Conservation (phyloP, 2,888 invertebrate genomes). For the Rotaria socialis region DNA sequence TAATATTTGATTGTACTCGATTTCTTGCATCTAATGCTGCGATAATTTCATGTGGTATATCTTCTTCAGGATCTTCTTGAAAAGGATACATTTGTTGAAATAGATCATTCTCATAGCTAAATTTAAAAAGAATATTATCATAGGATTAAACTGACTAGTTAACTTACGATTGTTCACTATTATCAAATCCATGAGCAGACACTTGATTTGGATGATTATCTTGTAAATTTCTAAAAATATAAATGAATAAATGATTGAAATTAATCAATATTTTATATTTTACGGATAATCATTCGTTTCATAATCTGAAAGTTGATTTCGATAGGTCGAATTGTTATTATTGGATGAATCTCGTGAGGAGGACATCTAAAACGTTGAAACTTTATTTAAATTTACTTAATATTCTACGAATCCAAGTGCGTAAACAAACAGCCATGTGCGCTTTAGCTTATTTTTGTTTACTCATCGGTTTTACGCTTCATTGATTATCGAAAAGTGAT, state of each 20-base stretch:
- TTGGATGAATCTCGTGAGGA: not conserved
- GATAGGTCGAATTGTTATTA: not conserved
- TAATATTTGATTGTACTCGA: not conserved
- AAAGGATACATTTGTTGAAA: not conserved
- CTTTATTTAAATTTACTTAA: too few species aligned
- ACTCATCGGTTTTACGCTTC: not conserved
- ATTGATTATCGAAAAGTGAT: not conserved
- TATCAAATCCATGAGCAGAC: not conserved
- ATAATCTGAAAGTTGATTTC: not conserved
- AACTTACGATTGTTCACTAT: not conserved
- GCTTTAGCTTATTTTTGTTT: too few species aligned
- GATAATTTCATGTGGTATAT: not conserved
- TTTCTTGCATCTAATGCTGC: not conserved
- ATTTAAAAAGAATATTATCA: not conserved
- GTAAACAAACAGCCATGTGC: too few species aligned
- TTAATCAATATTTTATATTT: too few species aligned
- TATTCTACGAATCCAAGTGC: too few species aligned
- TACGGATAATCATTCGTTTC: not conserved
- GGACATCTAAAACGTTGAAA: not conserved
- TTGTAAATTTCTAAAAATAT: not conserved
- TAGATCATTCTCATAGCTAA: not conserved
- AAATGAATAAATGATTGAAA: not conserved
- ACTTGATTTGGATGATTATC: not conserved
- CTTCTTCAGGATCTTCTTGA: not conserved
- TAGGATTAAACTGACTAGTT: not conserved